These are phyloP conservation scores for Platycheirus albimanus DNA, from an alignment of 2,888 invertebrate species.

Conservation along the genomic window DNA sequence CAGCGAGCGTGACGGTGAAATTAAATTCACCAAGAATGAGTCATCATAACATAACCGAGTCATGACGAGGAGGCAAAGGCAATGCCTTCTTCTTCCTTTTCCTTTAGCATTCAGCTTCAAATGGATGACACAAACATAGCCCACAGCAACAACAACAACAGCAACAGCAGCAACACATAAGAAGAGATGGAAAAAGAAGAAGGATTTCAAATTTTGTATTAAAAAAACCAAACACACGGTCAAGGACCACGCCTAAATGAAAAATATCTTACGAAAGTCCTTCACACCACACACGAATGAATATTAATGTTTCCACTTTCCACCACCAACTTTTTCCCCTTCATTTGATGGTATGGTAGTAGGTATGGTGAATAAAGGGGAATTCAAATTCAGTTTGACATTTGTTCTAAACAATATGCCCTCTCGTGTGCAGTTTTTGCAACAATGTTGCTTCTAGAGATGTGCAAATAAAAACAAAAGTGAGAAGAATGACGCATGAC, in stretches of 20 bases:
- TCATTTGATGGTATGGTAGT: background rate
- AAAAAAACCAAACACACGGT: conserved; percentile 60
- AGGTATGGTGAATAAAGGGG: conserved; percentile 25
- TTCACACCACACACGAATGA: conserved; percentile 28
- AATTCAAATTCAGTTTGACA: conserved; percentile 15
- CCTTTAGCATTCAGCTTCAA: no score
- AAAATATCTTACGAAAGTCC: conserved; percentile 71
- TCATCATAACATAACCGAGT: no score
- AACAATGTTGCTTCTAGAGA: conserved; percentile 65
- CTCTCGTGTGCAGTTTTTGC: conserved; percentile 10
- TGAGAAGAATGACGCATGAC: conserved; percentile 55
- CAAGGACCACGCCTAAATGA: conserved; percentile 74
- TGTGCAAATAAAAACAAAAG: conserved; percentile 23
- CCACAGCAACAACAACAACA: background rate
- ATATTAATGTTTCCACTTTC: conserved; percentile 30
- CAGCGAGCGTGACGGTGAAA: no score
- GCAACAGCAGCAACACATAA: conserved; percentile 5
- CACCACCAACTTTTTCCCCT: conserved; percentile 28
- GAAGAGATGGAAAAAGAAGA: background rate
- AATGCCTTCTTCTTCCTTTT: no score
- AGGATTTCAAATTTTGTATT: conserved; percentile 1
- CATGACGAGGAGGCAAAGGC: no score
- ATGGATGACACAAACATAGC: conserved; percentile 12
- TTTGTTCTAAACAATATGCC: conserved; percentile 51
- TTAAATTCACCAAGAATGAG: conserved; percentile 31